Evolutionary conservation across 23 tunicate genomes (phyloP).

Genomic region (Corella eumyota): DNA sequence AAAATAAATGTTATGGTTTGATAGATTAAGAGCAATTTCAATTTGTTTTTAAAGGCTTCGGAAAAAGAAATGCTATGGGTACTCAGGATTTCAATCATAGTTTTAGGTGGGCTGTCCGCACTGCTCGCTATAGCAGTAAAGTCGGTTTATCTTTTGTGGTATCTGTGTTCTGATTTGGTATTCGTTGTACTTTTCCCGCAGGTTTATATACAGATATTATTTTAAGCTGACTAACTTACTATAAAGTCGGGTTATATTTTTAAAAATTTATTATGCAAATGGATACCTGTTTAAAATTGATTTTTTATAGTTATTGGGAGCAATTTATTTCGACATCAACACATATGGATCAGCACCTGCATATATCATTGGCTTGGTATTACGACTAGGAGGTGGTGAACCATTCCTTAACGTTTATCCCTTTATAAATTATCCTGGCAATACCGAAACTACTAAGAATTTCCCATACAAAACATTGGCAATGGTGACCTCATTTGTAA

Average conservation of each 20-base stretch:
- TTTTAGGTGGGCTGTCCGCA: slow-evolving; percentile 30
- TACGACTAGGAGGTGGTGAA: slow-evolving; percentile 84
- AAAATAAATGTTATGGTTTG: no score
- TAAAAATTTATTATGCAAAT: no score
- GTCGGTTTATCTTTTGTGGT: slow-evolving; percentile 56
- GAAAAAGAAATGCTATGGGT: slow-evolving; percentile 40
- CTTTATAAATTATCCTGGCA: slow-evolving; percentile 43
- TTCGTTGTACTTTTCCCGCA: slow-evolving; percentile 83
- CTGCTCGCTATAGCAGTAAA: slow-evolving; percentile 39
- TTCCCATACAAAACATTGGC: slow-evolving; percentile 46
- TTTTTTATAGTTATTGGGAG: slow-evolving; percentile 51
- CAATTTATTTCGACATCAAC: slow-evolving; percentile 58
- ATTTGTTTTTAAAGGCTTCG: slow-evolving; percentile 23
- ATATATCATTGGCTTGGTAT: slow-evolving; percentile 25
- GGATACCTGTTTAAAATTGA: no score
- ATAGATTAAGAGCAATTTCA: no score
- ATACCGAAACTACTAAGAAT: no score
- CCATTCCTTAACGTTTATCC: slow-evolving; percentile 26
- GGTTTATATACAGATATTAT: no score
- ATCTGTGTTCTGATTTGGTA: slow-evolving; percentile 59
- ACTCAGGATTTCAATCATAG: slow-evolving; percentile 27
- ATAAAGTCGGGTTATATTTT: no score
- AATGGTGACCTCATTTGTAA: slow-evolving; percentile 30
- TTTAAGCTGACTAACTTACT: no score
- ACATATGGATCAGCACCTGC: slow-evolving; percentile 62